Evolutionary conservation across 1,140 invertebrate genomes (phyloP).

Genomic region (Lasaia peninsularis): DNA sequence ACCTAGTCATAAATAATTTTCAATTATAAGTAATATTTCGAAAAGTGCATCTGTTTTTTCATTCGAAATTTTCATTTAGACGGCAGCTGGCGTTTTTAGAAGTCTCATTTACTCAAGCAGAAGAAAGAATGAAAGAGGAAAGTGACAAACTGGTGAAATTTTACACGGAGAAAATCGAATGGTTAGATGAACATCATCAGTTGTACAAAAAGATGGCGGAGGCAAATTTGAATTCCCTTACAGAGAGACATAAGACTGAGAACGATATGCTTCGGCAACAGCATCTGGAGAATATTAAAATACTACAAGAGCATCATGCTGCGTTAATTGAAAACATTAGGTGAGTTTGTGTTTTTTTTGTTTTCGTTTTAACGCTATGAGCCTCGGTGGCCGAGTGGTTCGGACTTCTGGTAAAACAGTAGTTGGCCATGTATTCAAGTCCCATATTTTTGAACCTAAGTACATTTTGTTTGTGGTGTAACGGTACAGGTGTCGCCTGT

Average conservation of each 20-base stretch:
- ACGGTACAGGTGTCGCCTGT: no score
- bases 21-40: no score
- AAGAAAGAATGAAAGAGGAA: constrained; percentile 71
- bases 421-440: no score
- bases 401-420: no score
- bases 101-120: constrained; percentile 58
- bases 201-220: constrained; percentile 56
- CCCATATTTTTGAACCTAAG: no score
- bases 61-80: constrained; percentile 35
- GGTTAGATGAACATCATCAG: constrained; percentile 65
- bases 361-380: no score
- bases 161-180: constrained; percentile 63
- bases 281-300: constrained; percentile 61
- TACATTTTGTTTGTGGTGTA: no score
- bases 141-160: constrained; percentile 64
- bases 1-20: no score
- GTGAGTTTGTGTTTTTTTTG: constrained; percentile 32
- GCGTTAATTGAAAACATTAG: constrained; percentile 70
- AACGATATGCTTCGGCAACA: constrained; percentile 60
- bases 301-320: constrained; percentile 68
- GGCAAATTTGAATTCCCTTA: constrained; percentile 47
- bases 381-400: no score
- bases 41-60: no score
- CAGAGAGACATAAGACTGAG: constrained; percentile 54
- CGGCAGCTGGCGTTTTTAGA: constrained; percentile 65